These are phyloP conservation scores for Drosophila mettleri DNA, from an alignment of 2,888 invertebrate species.

Conservation along the genomic window DNA sequence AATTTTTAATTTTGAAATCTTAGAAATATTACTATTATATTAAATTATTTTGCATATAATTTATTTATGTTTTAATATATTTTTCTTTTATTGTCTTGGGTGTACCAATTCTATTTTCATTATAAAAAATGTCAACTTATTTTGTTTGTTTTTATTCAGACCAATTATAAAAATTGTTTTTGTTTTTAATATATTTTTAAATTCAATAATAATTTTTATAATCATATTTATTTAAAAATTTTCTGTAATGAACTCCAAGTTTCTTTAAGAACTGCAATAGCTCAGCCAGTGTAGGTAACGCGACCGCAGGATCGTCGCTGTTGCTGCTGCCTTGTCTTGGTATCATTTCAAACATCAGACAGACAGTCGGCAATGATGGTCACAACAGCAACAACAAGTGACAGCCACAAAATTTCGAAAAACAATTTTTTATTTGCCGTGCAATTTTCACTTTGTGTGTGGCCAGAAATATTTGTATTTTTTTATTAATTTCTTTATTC, in stretches of 20 bases:
- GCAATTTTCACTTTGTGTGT: constrained; percentile 68
- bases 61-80: too few relatives aligned
- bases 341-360: constrained; percentile 63
- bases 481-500: constrained; percentile 40
- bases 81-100: too few relatives aligned
- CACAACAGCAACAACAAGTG: constrained; percentile 38
- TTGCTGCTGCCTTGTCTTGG: constrained; percentile 52
- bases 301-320: constrained; percentile 27
- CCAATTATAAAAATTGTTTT: too few relatives aligned
- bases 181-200: too few relatives aligned
- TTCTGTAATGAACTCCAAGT: not conserved
- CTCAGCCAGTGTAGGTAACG: constrained; percentile 22
- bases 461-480: constrained; percentile 39
- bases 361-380: constrained; percentile 64
- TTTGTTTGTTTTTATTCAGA: too few relatives aligned
- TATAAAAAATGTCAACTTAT: too few relatives aligned
- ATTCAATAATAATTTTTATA: not conserved
- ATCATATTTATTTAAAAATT: not conserved
- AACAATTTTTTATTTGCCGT: constrained; percentile 66
- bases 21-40: too few relatives aligned
- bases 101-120: too few relatives aligned
- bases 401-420: constrained; percentile 67
- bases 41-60: too few relatives aligned
- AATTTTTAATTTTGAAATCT: too few relatives aligned
- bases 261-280: not conserved